These are phyloP conservation scores for Peromyscus attwateri DNA, from an alignment of 2,797 vertebrate genomes.

Conservation along the genomic window DNA sequence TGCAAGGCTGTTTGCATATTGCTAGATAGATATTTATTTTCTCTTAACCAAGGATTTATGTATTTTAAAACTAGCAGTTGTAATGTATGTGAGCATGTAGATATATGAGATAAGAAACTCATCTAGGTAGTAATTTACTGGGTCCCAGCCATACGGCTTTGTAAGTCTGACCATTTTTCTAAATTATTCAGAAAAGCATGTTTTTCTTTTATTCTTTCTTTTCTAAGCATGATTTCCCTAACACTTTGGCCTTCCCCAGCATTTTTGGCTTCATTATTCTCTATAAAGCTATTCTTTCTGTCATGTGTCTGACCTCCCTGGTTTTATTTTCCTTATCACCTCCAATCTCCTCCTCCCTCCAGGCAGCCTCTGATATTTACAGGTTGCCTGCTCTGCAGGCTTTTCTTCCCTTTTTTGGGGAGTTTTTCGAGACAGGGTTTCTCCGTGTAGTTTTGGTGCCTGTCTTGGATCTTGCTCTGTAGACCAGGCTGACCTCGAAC, in stretches of 20 bases:
- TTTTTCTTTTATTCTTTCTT: not conserved
- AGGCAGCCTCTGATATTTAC: not conserved
- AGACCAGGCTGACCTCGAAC: too few species aligned
- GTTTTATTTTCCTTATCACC: not conserved
- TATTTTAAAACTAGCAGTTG: conserved; percentile 31
- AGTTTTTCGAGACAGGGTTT: too few species aligned
- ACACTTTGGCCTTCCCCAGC: not conserved
- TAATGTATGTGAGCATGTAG: not conserved
- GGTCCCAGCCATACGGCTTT: not conserved
- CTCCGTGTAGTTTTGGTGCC: too few species aligned
- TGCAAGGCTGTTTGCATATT: conserved; percentile 29
- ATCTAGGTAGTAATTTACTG: not conserved
- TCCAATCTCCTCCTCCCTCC: not conserved
- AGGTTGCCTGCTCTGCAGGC: not conserved
- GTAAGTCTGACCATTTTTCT: not conserved
- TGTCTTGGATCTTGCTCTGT: too few species aligned
- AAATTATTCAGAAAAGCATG: not conserved
- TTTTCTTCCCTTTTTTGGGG: too few species aligned
- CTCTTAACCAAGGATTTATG: conserved; percentile 51
- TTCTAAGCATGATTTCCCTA: not conserved
- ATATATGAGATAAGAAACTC: not conserved
- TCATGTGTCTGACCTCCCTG: not conserved
- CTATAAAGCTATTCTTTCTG: not conserved
- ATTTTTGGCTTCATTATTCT: not conserved
- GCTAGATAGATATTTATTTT: conserved; percentile 32